Conservation (phyloP, 1,140 invertebrate genomes). For the Caerostris darwini region DNA sequence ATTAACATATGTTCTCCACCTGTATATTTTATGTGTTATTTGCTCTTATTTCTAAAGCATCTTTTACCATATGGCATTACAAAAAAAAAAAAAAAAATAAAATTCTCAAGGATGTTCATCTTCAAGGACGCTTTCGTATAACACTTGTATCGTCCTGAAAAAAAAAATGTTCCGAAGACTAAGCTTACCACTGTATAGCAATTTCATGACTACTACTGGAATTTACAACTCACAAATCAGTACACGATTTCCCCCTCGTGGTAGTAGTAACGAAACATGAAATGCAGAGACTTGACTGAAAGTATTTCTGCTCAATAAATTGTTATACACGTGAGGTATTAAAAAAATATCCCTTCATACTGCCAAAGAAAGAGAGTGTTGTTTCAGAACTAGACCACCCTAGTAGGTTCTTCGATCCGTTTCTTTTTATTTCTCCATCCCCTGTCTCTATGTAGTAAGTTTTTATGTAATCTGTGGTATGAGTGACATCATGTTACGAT, state of each 20-base stretch:
- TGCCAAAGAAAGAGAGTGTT: not conserved
- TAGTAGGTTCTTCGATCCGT: not conserved
- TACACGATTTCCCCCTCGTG: not conserved
- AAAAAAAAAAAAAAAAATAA: no score
- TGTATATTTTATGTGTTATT: no score
- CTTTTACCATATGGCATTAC: no score
- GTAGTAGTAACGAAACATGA: not conserved
- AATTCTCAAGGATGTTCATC: no score
- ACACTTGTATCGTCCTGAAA: not conserved
- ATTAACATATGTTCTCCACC: no score
- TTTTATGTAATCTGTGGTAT: not conserved
- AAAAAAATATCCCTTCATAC: not conserved
- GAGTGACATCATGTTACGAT: not conserved
- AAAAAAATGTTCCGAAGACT: not conserved
- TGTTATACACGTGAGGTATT: not conserved
- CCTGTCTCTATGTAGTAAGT: not conserved
- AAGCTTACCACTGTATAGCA: not conserved
- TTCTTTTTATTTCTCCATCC: not conserved
- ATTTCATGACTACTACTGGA: not conserved
- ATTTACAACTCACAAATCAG: slow-evolving; percentile 22
- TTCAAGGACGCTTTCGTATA: no score
- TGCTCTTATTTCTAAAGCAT: no score
- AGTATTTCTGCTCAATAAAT: not conserved
- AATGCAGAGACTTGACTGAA: not conserved
- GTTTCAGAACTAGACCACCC: slow-evolving; percentile 3